A percentile compares a stretch with the other conserved stretches of the same genome.
Conservation (phyloP, 2,113 vertebrate genomes). For the Atractosteus spatula region DNA sequence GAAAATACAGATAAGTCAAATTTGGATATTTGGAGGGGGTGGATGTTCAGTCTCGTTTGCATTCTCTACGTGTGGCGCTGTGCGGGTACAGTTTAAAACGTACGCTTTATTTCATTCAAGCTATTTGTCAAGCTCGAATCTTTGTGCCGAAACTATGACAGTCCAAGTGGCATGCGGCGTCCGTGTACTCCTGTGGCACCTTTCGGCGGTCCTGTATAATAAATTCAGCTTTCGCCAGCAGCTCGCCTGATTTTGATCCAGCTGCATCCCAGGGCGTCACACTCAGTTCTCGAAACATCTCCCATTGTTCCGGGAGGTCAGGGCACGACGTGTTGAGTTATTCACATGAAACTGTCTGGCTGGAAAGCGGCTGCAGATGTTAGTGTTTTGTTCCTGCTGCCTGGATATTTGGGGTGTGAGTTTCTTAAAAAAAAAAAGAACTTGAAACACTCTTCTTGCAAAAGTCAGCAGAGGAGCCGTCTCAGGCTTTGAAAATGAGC, state of each 20-base stretch:
- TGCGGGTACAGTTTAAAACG: slow-evolving; percentile 43
- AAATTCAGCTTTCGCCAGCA: slow-evolving; percentile 61
- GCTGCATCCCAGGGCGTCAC: slow-evolving; percentile 70
- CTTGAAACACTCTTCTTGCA: slow-evolving; percentile 56
- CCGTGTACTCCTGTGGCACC: slow-evolving; percentile 54
- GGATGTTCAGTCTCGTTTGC: slow-evolving; percentile 45
- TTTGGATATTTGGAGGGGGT: slow-evolving; percentile 43
- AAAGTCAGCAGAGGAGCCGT: slow-evolving; percentile 58
- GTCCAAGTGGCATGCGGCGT: slow-evolving; percentile 46
- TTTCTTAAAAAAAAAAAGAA: slow-evolving; percentile 41
- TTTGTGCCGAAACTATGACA: slow-evolving; percentile 59
- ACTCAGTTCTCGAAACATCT: slow-evolving; percentile 71
- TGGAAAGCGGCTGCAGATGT: slow-evolving; percentile 79
- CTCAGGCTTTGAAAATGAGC: slow-evolving; percentile 51
- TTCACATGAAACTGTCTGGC: slow-evolving; percentile 77
- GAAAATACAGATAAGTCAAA: slow-evolving; percentile 53
- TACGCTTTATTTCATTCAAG: slow-evolving; percentile 46
- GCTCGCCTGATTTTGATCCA: slow-evolving; percentile 56
- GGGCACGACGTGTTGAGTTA: slow-evolving; percentile 80
- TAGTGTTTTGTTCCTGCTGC: slow-evolving; percentile 54
- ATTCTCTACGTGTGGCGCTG: slow-evolving; percentile 40
- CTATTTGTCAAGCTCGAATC: slow-evolving; percentile 50
- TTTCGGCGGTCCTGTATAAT: slow-evolving; percentile 48
- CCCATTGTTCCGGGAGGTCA: slow-evolving; percentile 75
- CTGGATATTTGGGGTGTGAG: slow-evolving; percentile 56